phyloP scores from a whole-genome alignment of 2,113 vertebrate genomes.

The Brachionichthys hirsutus region DNA sequence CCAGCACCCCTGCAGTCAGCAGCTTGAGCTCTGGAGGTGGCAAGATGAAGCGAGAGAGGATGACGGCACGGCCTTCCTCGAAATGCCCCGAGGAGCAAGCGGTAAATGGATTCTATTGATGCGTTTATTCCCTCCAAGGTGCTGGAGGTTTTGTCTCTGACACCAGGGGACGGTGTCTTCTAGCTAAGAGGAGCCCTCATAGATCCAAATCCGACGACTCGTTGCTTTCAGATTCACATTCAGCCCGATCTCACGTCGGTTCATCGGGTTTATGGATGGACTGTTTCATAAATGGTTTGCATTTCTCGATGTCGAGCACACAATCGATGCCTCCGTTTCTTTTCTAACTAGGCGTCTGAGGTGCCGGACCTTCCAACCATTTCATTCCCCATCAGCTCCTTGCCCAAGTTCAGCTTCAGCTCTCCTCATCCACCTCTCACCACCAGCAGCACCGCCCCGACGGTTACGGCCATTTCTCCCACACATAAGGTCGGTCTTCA shows the following conservation, averaged over 20 bases:
- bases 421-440: constrained; percentile 66
- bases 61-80: constrained; percentile 69
- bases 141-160: too few relatives aligned
- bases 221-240: too few relatives aligned
- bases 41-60: constrained; percentile 90
- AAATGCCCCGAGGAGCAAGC: constrained; percentile 80
- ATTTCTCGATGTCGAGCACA: too few relatives aligned
- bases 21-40: constrained; percentile 81
- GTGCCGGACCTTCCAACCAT: constrained; percentile 83
- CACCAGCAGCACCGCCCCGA: constrained; percentile 55
- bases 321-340: not conserved
- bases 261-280: too few relatives aligned
- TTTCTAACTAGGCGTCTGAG: constrained; percentile 74
- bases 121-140: not conserved
- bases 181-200: too few relatives aligned
- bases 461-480: constrained; percentile 51
- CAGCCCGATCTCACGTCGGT: too few relatives aligned
- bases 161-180: too few relatives aligned
- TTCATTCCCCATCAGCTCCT: constrained; percentile 84
- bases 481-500: constrained; percentile 60
- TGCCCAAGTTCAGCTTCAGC: constrained; percentile 89
- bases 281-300: too few relatives aligned
- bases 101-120: constrained; percentile 64
- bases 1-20: constrained; percentile 82
- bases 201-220: too few relatives aligned